phyloP scores from a whole-genome alignment of 92 coral and sea anemone genomes.

The Bergia puertoricense region DNA sequence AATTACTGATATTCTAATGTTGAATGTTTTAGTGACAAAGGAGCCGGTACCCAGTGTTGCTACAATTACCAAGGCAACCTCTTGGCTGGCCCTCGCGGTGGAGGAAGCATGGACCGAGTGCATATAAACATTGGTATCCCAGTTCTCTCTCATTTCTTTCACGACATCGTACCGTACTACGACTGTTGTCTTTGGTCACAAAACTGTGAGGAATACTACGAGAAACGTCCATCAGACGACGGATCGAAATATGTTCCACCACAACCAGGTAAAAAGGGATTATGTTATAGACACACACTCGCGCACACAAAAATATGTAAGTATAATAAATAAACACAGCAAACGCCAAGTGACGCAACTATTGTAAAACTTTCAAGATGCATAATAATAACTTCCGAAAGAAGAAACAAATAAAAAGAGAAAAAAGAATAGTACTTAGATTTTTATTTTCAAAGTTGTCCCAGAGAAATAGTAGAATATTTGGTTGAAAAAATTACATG shows the following conservation, averaged over 20 bases:
- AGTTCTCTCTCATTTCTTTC: slow-evolving; percentile 69
- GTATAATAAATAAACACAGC: too few species aligned
- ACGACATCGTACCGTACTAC: slow-evolving; percentile 71
- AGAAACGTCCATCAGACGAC: slow-evolving; percentile 78
- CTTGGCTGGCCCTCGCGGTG: slow-evolving; percentile 63
- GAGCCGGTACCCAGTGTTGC: slow-evolving; percentile 86
- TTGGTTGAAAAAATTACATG: too few species aligned
- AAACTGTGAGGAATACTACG: slow-evolving; percentile 70
- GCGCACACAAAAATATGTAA: not conserved
- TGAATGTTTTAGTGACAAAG: slow-evolving; percentile 48
- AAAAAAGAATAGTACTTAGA: too few species aligned
- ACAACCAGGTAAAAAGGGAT: slow-evolving; percentile 60
- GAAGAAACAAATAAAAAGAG: too few species aligned
- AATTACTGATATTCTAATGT: too few species aligned
- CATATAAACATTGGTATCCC: slow-evolving; percentile 69
- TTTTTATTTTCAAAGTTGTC: too few species aligned
- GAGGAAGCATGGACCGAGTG: slow-evolving; percentile 70
- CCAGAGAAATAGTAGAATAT: too few species aligned
- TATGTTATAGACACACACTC: not conserved
- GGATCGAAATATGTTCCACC: slow-evolving; percentile 73
- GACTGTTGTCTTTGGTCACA: slow-evolving; percentile 63
- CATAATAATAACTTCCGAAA: too few species aligned
- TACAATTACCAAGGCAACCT: slow-evolving; percentile 69
- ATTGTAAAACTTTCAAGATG: too few species aligned
- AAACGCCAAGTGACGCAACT: too few species aligned